Base-by-base conservation (phyloP, 2,888 invertebrate genomes). In the Drosophila peninsularis region DNA sequence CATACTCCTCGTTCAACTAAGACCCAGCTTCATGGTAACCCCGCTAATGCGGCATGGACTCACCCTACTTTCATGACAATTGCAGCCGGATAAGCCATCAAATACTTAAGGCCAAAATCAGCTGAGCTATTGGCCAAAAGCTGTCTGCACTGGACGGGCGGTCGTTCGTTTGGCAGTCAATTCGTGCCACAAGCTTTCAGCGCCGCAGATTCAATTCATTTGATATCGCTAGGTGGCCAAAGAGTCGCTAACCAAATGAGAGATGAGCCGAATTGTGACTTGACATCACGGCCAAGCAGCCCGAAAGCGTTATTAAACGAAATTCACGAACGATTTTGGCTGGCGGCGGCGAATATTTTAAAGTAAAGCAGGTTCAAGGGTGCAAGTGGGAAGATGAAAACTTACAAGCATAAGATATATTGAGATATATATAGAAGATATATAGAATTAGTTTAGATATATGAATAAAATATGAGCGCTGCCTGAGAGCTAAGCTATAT, bases 171-270 rank as follows among this genome's bases (percentile, higher is more conserved):
- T 66, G 65, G 47, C 75, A 67, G 73, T 77, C 73, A 77, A 30
- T 78, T 80, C 81, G 81, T 78, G 80, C 80, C 45, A 32, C 58
- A 57, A 54, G 73, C 75, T 72, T 75, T 75, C 77, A 49, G 58
- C 77, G 57, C 36, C 10, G 41, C 39, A 63, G 78, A 78, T 78
- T 52, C 69, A 53, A 52, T 69, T 57, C 53, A 53, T 55, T 80
- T 69, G 78, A 78, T 80, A 78, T 37, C 58, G 49, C 56, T 54
- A 49, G 34, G 60, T 60, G 69, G 45, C 53, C 41, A 30, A 42
- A 62, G 50, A 30, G 47, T 45, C 39, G 32, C 49, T 14, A 62
- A 32, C 68, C 19, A 42, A 58, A 58, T 62, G 76, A 71, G 76
- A 73, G 72, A 64, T 73, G 71, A 27, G 49, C 58, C 34, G 27